Base-by-base conservation (phyloP, 2,113 vertebrate genomes). In the Lepisosteus oculatus region DNA sequence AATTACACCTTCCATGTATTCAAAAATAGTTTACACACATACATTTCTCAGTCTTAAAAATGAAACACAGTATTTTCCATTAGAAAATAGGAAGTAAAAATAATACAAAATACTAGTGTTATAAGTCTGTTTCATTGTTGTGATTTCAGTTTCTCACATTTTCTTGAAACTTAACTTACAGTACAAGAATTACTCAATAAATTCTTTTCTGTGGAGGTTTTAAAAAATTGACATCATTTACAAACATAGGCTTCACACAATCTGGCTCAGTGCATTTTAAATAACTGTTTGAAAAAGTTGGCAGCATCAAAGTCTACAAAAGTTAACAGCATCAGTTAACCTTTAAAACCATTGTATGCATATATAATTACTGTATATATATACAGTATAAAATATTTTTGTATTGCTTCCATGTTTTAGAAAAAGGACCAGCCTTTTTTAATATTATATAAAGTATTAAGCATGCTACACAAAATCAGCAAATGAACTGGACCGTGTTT, bases 181-280 rank as follows among this genome's bases (percentile, higher is more conserved):
- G 72, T 70, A 74, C 29, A 72, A 55, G 68, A 59, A 71, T 44
- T 43, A 81, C 59, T 76, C 79, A 80, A 43, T 65, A 43, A 74
- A 14, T 66, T 73, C 43, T 79, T 71, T 44, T 81, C 57, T 64
- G 44, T 71, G 73, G 76, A 79, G 69, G 42, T 64, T 74, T 78
- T 44, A 7, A 44, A 78, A 57, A 54, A 78, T 77, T 69, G 57
- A 64, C 42, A 66, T 42, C 43, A 71, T 66, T 74, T 41, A 74
- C 65, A 81, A 74, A 78, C 62, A 55, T 15, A 44, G 54, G 67
- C 67, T 43, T 47, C 11, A 61, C 67, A 57, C 51, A 69, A 73
- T 68, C 76, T 55, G 45, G 29, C 72, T 80, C 78, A 80, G 76
- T 83, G 80, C 76, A 81, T 84, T 80, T 79, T 51, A 6, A 9